phyloP scores from a whole-genome alignment of 2,797 vertebrate species.

The Falco biarmicus region DNA sequence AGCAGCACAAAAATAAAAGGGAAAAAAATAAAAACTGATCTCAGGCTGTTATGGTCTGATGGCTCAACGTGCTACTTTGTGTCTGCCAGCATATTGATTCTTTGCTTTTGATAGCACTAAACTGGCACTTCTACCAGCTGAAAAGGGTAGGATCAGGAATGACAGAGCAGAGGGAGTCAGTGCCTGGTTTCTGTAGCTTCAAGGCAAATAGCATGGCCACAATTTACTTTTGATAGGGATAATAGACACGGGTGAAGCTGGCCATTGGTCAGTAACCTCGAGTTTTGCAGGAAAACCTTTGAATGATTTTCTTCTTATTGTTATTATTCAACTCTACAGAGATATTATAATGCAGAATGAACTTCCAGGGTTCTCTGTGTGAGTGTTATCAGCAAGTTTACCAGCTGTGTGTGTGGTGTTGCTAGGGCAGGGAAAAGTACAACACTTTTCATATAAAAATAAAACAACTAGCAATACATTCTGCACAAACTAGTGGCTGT shows the following conservation, averaged over 20 bases:
- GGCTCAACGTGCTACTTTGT: slow-evolving; percentile 50
- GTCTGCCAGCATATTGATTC: slow-evolving; percentile 71
- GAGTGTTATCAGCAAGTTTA: neutral
- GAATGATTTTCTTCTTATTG: slow-evolving; percentile 45
- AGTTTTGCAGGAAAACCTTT: slow-evolving; percentile 25
- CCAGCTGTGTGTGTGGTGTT: neutral
- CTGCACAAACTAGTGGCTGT: neutral
- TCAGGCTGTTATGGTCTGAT: slow-evolving; percentile 61
- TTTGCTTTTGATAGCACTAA: slow-evolving; percentile 62
- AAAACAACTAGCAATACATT: neutral
- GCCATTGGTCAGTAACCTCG: neutral
- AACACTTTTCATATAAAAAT: neutral
- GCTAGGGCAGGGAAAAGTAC: neutral
- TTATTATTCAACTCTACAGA: neutral
- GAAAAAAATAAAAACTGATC: slow-evolving; percentile 38
- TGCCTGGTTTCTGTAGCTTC: slow-evolving; percentile 36
- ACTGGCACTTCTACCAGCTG: slow-evolving; percentile 41
- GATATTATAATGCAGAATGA: neutral
- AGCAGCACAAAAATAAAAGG: slow-evolving; percentile 25
- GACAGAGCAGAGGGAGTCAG: slow-evolving; percentile 39
- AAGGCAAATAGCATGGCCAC: slow-evolving; percentile 20
- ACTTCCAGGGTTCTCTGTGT: neutral
- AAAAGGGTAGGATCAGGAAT: slow-evolving; percentile 23
- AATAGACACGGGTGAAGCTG: slow-evolving; percentile 29
- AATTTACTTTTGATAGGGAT: slow-evolving; percentile 49